Percentiles rank a stretch among this genome's conserved stretches.
phyloP scores from a whole-genome alignment of 35 echinoderm and acorn worm species.

The Stichopus chloronotus region DNA sequence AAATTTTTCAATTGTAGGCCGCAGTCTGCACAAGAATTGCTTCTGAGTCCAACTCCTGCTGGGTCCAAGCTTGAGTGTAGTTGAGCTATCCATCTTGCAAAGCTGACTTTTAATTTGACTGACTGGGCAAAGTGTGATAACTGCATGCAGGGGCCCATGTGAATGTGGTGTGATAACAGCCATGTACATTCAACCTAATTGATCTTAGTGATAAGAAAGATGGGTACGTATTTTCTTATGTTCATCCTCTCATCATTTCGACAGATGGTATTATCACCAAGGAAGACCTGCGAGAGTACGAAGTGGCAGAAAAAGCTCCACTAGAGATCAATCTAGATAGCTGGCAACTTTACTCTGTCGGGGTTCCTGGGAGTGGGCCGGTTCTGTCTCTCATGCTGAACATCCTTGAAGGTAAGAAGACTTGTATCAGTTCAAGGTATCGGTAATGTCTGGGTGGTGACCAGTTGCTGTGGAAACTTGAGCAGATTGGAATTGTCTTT shows the following conservation, averaged over 20 bases:
- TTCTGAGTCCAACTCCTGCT: background rate
- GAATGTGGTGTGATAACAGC: too few relatives aligned
- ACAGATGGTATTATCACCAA: constrained; percentile 4
- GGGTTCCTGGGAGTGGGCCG: constrained; percentile 13
- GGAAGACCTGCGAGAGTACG: background rate
- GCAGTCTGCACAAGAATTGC: too few relatives aligned
- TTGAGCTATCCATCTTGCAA: background rate
- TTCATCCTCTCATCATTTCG: background rate
- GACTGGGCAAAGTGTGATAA: background rate
- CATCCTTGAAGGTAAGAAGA: constrained; percentile 38
- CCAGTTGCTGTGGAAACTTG: background rate
- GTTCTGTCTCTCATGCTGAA: constrained; percentile 23
- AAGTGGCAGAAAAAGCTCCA: background rate
- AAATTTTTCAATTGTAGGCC: too few relatives aligned
- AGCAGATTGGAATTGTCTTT: background rate
- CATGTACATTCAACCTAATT: too few relatives aligned
- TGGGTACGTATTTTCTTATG: background rate
- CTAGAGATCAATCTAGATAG: constrained; percentile 30
- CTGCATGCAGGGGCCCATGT: background rate
- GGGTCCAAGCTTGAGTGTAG: background rate
- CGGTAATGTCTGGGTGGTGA: background rate
- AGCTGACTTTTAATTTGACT: background rate
- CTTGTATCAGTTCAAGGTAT: background rate
- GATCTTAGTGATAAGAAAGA: background rate
- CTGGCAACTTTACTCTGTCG: background rate